Evolutionary conservation across 1,140 invertebrate species (phyloP).

Genomic region (Calephelis virginiensis): DNA sequence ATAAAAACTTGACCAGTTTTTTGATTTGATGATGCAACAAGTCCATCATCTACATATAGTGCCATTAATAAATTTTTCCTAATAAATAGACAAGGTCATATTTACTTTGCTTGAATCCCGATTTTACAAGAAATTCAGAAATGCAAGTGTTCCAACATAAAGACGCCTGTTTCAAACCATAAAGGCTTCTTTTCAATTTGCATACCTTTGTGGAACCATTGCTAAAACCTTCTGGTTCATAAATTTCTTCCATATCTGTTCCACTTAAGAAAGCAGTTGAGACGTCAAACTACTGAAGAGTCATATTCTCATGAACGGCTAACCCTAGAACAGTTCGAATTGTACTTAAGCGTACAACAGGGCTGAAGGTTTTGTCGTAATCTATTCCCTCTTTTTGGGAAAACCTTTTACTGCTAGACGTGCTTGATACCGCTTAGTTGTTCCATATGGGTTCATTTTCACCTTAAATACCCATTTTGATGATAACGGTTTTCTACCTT

Average conservation of each 20-base stretch:
- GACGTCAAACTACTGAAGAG: slow-evolving; percentile 23
- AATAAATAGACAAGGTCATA: slow-evolving; percentile 22
- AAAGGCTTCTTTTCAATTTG: slow-evolving; percentile 23
- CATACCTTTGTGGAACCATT: slow-evolving; percentile 17
- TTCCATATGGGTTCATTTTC: slow-evolving; percentile 21
- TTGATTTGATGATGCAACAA: slow-evolving; percentile 4
- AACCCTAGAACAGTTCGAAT: slow-evolving; percentile 22
- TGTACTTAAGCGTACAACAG: slow-evolving; percentile 18
- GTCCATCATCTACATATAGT: slow-evolving; percentile 21
- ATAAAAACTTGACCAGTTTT: neutral
- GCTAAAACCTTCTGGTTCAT: slow-evolving; percentile 22
- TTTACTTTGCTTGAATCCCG: slow-evolving; percentile 20
- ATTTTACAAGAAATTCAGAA: slow-evolving; percentile 9
- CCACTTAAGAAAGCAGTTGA: slow-evolving; percentile 25
- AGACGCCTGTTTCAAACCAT: slow-evolving; percentile 25
- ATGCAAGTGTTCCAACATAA: slow-evolving; percentile 22
- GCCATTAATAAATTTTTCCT: slow-evolving; percentile 2
- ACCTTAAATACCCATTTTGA: slow-evolving; percentile 26
- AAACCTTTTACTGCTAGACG: slow-evolving; percentile 21
- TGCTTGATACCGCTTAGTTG: slow-evolving; percentile 17
- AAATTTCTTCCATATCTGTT: slow-evolving; percentile 20
- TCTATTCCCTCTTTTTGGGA: slow-evolving; percentile 20
- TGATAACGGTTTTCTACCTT: slow-evolving; percentile 20
- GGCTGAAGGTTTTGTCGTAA: slow-evolving; percentile 22
- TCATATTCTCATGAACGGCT: slow-evolving; percentile 8